A percentile compares a stretch with the other conserved stretches of the same genome.
Conservation (phyloP, 2,113 vertebrate genomes). For the Lonchura striata region DNA sequence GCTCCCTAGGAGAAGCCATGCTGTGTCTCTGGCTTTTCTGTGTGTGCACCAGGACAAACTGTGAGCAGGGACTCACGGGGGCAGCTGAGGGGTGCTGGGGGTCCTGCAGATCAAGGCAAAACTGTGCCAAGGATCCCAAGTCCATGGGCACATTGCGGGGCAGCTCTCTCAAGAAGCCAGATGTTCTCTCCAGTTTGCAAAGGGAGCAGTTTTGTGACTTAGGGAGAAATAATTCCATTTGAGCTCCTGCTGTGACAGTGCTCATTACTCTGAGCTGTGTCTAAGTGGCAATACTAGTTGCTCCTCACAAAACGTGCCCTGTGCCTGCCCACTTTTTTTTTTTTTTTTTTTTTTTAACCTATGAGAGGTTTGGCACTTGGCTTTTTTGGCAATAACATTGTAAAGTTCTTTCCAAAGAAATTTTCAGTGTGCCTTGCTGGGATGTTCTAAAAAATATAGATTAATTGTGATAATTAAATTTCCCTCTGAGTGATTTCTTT, state of each 20-base stretch:
- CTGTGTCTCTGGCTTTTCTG: not conserved
- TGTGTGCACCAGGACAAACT: not conserved
- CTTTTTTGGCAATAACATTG: not conserved
- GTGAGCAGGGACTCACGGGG: rapidly evolving
- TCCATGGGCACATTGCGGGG: rapidly evolving
- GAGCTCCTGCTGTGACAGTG: not conserved
- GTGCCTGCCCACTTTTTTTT: not conserved
- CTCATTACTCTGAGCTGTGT: not conserved
- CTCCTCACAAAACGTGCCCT: not conserved
- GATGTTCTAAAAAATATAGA: conserved; percentile 42
- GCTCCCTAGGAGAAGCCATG: not conserved
- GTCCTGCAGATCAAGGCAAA: not conserved
- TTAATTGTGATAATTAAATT: conserved; percentile 70
- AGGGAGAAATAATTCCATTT: not conserved
- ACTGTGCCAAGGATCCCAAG: not conserved
- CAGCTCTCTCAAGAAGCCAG: not conserved
- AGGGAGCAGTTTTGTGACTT: not conserved
- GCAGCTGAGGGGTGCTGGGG: not conserved
- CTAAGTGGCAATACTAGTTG: not conserved
- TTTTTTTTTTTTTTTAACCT: not conserved
- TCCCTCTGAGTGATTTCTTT: conserved; percentile 64
- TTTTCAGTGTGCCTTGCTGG: not conserved
- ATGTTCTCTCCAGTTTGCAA: not conserved
- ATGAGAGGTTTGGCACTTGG: not conserved
- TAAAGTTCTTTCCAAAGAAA: not conserved